A percentile compares a stretch with the other conserved stretches of the same genome.
phyloP scores from a whole-genome alignment of 2,888 invertebrate species.

The Tenthredo mesomela region DNA sequence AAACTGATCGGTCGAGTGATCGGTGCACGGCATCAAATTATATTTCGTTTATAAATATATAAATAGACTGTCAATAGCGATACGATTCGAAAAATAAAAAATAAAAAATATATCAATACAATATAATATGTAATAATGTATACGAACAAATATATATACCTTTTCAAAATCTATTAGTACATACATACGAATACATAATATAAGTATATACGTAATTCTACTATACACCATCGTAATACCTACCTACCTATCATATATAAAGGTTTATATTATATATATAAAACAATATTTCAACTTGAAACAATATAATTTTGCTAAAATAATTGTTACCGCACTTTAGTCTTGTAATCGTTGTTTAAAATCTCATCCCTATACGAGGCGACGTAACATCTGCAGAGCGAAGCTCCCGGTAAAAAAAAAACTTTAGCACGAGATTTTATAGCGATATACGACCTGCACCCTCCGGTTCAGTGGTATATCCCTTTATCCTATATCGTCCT shows the following conservation, averaged over 20 bases:
- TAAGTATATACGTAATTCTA: too few species aligned
- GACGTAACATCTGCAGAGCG: slow-evolving; percentile 10
- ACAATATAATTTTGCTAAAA: not conserved
- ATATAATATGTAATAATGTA: too few species aligned
- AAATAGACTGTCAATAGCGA: not conserved
- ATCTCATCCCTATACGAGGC: not conserved
- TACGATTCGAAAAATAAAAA: not conserved
- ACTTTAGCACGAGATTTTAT: slow-evolving; percentile 25
- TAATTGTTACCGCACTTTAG: not conserved
- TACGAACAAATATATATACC: not conserved
- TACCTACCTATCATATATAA: too few species aligned
- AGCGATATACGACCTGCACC: not conserved
- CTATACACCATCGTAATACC: not conserved
- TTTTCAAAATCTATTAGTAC: too few species aligned
- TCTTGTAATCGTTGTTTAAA: not conserved
- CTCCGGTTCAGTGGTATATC: not conserved
- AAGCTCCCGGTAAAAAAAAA: not conserved
- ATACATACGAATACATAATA: not conserved
- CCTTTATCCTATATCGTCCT: not conserved
- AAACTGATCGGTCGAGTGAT: slow-evolving; percentile 5
- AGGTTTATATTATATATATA: not conserved
- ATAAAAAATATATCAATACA: not conserved
- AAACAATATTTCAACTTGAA: not conserved
- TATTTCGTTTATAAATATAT: not conserved
- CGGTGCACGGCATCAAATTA: slow-evolving; percentile 7